These are phyloP conservation scores for Spea multiplicata DNA, from an alignment of 2,113 vertebrate species.

Conservation along the genomic window DNA sequence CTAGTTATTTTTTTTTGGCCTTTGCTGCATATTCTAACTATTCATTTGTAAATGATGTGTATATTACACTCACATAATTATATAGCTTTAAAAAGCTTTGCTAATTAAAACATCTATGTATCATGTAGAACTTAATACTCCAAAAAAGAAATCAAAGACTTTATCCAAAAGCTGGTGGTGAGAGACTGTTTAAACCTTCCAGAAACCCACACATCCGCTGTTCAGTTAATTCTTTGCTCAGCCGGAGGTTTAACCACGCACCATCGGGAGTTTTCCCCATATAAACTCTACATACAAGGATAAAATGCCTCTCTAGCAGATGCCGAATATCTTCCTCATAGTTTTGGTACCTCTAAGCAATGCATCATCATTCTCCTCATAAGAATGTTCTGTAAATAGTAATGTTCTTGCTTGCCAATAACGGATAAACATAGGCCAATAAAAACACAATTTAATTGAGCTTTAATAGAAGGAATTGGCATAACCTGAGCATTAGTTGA, in stretches of 20 bases:
- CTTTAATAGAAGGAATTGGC: conserved; percentile 39
- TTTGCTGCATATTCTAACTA: too few relatives aligned
- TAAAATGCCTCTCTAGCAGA: conserved; percentile 36
- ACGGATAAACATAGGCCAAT: conserved; percentile 36
- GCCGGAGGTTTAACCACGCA: conserved; percentile 46
- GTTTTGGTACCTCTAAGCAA: conserved; percentile 38
- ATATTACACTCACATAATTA: neutral
- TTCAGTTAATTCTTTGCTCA: conserved; percentile 46
- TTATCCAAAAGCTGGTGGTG: conserved; percentile 33
- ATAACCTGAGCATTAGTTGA: conserved; percentile 42
- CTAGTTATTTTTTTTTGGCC: too few relatives aligned
- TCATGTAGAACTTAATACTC: neutral
- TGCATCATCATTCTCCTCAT: conserved; percentile 41
- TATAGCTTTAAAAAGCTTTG: neutral
- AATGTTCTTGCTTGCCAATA: conserved; percentile 39
- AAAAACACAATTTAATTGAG: conserved; percentile 37
- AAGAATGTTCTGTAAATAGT: conserved; percentile 46
- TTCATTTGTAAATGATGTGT: too few relatives aligned
- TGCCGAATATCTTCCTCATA: conserved; percentile 40
- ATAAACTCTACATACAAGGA: conserved; percentile 30
- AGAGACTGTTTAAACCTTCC: conserved; percentile 32
- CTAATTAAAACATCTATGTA: neutral
- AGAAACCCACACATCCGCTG: conserved; percentile 46
- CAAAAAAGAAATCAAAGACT: conserved; percentile 17
- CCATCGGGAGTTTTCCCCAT: conserved; percentile 43